These are phyloP conservation scores for Dicyrtomina minuta DNA, from an alignment of 2,888 invertebrate genomes.

Conservation along the genomic window DNA sequence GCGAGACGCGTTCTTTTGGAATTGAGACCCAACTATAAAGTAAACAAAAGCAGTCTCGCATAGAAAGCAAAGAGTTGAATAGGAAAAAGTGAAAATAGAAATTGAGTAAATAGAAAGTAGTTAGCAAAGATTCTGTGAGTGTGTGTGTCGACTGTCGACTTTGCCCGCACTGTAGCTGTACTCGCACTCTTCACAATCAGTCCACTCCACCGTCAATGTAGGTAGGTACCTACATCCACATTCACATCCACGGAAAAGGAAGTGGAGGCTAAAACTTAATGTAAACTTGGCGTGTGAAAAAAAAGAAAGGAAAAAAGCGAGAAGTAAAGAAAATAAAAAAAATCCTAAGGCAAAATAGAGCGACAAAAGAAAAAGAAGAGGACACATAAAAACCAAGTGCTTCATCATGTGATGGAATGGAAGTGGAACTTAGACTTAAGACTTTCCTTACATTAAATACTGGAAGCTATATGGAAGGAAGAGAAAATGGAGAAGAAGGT, in stretches of 20 bases:
- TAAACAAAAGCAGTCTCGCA: too few relatives aligned
- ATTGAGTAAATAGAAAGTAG: constrained; percentile 5
- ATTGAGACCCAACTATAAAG: too few relatives aligned
- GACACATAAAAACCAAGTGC: constrained; percentile 3
- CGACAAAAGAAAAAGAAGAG: neutral
- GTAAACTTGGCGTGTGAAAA: constrained; percentile 10
- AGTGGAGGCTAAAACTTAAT: constrained; percentile 9
- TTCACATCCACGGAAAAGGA: neutral
- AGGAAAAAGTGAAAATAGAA: neutral
- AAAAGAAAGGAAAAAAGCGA: neutral
- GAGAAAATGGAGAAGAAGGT: neutral
- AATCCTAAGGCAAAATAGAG: neutral
- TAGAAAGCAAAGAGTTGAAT: too few relatives aligned
- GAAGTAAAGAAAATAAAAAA: constrained; percentile 1
- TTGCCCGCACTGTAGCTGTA: too few relatives aligned
- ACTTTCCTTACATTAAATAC: too few relatives aligned
- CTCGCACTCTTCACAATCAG: too few relatives aligned
- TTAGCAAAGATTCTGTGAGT: too few relatives aligned
- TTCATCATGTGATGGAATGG: neutral
- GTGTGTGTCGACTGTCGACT: too few relatives aligned
- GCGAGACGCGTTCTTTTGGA: too few relatives aligned
- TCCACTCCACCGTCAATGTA: too few relatives aligned
- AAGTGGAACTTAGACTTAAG: neutral
- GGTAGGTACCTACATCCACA: too few relatives aligned
- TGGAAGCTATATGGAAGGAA: neutral